Conservation (phyloP, 2,797 vertebrate species). For the Philypnodon macrostomus region DNA sequence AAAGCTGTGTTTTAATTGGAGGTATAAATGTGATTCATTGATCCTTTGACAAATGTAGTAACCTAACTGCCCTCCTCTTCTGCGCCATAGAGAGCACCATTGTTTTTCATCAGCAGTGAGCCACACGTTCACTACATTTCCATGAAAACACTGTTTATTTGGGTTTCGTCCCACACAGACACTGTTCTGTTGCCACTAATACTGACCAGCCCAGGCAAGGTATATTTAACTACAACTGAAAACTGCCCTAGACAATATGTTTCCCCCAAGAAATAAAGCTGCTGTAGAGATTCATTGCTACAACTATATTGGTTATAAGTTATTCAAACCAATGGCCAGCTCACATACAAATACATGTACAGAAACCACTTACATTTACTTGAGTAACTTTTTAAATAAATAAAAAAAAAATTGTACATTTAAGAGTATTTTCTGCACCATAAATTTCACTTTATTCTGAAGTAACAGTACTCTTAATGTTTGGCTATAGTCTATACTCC, state of each 20-base stretch:
- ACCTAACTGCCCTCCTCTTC: neutral
- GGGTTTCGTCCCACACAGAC: conserved; percentile 7
- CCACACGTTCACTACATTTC: conserved; percentile 1
- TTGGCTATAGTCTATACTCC: too few species aligned
- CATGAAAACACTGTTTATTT: conserved; percentile 10
- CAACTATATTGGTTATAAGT: too few species aligned
- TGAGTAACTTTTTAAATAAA: too few species aligned
- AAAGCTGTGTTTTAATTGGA: neutral
- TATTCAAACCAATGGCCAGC: too few species aligned
- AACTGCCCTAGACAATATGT: neutral
- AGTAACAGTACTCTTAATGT: too few species aligned
- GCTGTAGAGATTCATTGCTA: conserved; percentile 5
- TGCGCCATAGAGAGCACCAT: conserved; percentile 6
- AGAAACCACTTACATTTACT: too few species aligned
- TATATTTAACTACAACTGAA: conserved; percentile 5
- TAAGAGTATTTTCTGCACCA: too few species aligned
- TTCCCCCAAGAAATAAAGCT: neutral
- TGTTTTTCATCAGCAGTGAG: conserved; percentile 1
- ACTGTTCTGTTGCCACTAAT: conserved; percentile 9
- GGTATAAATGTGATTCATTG: neutral
- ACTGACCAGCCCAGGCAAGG: conserved; percentile 1
- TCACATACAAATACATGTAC: too few species aligned
- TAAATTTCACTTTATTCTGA: too few species aligned
- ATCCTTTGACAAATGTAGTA: neutral
- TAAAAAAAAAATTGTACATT: too few species aligned